Percentiles rank a stretch among this genome's conserved stretches.
These are phyloP conservation scores for Euschistus heros DNA, from an alignment of 1,140 invertebrate genomes.

Conservation along the genomic window DNA sequence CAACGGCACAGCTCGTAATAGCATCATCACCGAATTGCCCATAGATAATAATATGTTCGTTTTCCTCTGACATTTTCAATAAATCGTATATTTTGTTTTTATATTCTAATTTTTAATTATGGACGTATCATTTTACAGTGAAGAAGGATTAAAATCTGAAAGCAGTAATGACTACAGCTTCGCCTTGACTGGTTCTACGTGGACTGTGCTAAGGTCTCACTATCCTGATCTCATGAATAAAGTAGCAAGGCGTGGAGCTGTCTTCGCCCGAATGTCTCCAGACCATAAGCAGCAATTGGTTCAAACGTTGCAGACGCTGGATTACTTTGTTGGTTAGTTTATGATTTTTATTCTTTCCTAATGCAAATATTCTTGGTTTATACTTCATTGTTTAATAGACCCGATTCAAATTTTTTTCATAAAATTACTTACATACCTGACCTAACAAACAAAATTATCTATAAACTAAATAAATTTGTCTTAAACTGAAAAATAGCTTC, in stretches of 20 bases:
- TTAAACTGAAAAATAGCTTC: no score
- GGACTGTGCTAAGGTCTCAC: constrained; percentile 51
- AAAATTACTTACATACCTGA: no score
- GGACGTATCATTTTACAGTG: neutral
- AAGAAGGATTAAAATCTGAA: neutral
- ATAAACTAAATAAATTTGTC: no score
- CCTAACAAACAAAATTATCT: no score
- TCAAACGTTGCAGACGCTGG: constrained; percentile 69
- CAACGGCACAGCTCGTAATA: constrained; percentile 28
- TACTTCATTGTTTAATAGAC: neutral
- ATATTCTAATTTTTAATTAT: neutral
- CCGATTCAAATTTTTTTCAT: no score
- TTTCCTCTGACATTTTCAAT: neutral
- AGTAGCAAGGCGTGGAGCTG: constrained; percentile 60
- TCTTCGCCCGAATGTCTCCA: constrained; percentile 91
- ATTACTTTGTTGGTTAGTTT: constrained; percentile 59
- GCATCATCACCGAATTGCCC: constrained; percentile 24
- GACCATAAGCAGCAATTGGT: constrained; percentile 92
- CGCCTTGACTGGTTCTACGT: constrained; percentile 62
- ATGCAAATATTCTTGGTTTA: neutral
- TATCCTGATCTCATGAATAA: constrained; percentile 58
- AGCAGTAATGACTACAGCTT: constrained; percentile 29
- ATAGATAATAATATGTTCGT: constrained; percentile 20
- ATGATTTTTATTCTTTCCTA: neutral
- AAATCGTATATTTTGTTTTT: neutral